These are phyloP conservation scores for Oegoconia quadripuncta DNA, from an alignment of 2,888 invertebrate species.

Conservation along the genomic window DNA sequence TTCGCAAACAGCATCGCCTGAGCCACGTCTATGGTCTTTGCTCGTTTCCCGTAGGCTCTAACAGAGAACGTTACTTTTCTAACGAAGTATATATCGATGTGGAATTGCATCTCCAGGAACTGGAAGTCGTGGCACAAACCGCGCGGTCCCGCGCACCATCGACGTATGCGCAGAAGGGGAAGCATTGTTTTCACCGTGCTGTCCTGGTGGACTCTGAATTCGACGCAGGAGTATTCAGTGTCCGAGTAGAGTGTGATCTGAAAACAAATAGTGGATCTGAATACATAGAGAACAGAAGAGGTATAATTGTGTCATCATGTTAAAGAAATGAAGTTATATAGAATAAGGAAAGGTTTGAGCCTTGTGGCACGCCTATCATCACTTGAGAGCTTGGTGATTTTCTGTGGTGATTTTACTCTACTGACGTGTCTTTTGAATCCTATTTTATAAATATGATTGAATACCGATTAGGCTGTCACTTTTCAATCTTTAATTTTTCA, in stretches of 20 bases:
- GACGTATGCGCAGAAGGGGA: conserved; percentile 28
- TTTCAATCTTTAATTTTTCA: too few species aligned
- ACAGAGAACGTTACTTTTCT: conserved; percentile 21
- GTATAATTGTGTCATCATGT: neutral
- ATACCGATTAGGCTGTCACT: too few species aligned
- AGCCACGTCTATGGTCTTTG: conserved; percentile 21
- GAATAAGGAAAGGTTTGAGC: neutral
- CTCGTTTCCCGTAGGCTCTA: conserved; percentile 28
- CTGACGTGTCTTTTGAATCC: too few species aligned
- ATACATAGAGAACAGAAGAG: neutral
- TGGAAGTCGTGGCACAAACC: conserved; percentile 31
- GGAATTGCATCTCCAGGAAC: conserved; percentile 34
- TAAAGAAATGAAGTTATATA: neutral
- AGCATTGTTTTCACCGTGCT: neutral
- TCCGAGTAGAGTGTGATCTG: conserved; percentile 36
- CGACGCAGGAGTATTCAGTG: conserved; percentile 41
- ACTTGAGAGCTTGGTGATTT: neutral
- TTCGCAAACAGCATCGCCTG: conserved; percentile 21
- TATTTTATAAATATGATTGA: too few species aligned
- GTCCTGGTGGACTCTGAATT: conserved; percentile 25
- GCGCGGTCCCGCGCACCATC: conserved; percentile 31
- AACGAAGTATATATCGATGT: conserved; percentile 30
- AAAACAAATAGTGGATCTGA: too few species aligned
- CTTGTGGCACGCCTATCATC: neutral
- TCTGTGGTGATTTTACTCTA: too few species aligned